These are phyloP conservation scores for Drosophila kikkawai DNA, from an alignment of 1,140 invertebrate species.

Conservation along the genomic window DNA sequence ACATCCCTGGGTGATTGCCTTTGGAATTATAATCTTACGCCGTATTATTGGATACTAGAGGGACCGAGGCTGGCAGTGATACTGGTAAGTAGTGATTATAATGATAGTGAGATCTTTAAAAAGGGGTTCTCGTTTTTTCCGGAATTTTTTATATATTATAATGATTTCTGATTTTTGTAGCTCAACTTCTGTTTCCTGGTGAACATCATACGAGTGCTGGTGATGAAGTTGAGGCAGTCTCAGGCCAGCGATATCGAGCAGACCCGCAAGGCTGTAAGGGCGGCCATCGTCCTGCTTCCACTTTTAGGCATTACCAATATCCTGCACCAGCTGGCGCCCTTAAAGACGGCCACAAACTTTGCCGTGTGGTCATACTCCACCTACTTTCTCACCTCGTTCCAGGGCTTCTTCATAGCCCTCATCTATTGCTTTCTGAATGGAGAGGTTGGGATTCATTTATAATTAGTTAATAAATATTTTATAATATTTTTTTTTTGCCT, in stretches of 20 bases:
- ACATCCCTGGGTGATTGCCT: conserved; percentile 88
- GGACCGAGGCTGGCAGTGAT: conserved; percentile 92
- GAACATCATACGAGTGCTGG: conserved; percentile 93
- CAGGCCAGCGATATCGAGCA: conserved; percentile 92
- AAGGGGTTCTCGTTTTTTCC: too few species aligned
- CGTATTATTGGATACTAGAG: conserved; percentile 95
- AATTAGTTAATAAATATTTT: too few species aligned
- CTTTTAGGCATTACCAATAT: conserved; percentile 93
- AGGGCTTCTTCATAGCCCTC: conserved; percentile 93
- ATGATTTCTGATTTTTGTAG: conserved; percentile 67
- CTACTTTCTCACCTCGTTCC: conserved; percentile 93
- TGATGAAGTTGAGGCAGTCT: conserved; percentile 92
- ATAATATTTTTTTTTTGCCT: not conserved
- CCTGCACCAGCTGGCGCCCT: conserved; percentile 89
- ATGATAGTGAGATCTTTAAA: too few species aligned
- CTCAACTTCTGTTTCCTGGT: conserved; percentile 93
- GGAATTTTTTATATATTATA: too few species aligned
- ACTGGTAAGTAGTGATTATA: conserved; percentile 86
- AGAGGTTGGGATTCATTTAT: conserved; percentile 87
- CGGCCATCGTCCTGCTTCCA: conserved; percentile 91
- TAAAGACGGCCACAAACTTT: conserved; percentile 89
- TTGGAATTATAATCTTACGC: conserved; percentile 93
- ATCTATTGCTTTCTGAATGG: conserved; percentile 95
- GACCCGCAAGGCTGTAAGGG: conserved; percentile 92
- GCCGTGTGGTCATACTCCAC: conserved; percentile 92